These are phyloP conservation scores for Parapristionchus giblindavisi DNA, from an alignment of 2,888 invertebrate species.

Conservation along the genomic window DNA sequence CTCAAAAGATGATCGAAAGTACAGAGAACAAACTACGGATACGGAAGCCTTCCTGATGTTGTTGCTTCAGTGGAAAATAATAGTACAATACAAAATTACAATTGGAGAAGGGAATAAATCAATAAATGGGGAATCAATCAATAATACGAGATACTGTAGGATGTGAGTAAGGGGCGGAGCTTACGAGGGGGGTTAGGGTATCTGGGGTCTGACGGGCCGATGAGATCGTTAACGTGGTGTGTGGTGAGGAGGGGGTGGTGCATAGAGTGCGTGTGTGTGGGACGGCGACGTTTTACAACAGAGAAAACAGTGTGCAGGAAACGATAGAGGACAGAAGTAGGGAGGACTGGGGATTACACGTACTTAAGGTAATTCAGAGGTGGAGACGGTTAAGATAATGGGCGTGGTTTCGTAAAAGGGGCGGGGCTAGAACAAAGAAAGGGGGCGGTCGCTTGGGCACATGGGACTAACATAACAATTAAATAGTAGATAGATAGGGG, in stretches of 20 bases:
- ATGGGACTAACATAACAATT: neutral
- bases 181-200: neutral
- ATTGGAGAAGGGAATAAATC: neutral
- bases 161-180: neutral
- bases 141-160: constrained; percentile 4
- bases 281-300: neutral
- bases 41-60: too few species aligned
- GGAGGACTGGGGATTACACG: neutral
- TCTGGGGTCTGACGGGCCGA: neutral
- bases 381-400: neutral
- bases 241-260: constrained; percentile 9
- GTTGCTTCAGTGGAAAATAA: too few species aligned
- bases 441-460: neutral
- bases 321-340: too few species aligned
- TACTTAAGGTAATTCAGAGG: constrained; percentile 1
- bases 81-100: neutral
- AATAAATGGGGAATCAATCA: neutral
- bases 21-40: too few species aligned
- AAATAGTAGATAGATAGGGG: neutral
- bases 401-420: neutral
- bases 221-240: constrained; percentile 26
- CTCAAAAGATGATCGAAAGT: too few species aligned
- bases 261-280: constrained; percentile 1
- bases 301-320: constrained; percentile 1
- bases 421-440: neutral